A percentile compares a stretch with the other conserved stretches of the same genome.
Evolutionary conservation across 2,888 invertebrate species (phyloP).

Genomic region (Heteropelma amictum): DNA sequence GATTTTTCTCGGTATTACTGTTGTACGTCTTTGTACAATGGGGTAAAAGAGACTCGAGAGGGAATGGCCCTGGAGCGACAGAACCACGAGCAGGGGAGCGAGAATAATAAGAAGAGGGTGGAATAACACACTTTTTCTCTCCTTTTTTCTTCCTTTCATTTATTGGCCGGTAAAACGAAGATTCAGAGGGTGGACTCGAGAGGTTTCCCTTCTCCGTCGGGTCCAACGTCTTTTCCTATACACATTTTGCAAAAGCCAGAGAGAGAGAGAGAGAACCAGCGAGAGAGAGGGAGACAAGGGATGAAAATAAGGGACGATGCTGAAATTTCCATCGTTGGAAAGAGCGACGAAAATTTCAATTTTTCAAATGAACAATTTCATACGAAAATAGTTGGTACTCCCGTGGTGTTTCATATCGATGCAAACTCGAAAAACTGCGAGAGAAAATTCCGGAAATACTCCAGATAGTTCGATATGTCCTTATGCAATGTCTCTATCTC

Average conservation of each 20-base stretch:
- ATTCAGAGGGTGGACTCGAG: not conserved
- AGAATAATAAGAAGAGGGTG: conserved; percentile 19
- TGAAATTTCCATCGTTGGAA: too few relatives aligned
- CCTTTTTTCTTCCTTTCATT: conserved; percentile 21
- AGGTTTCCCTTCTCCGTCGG: not conserved
- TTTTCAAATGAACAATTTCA: too few relatives aligned
- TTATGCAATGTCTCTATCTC: not conserved
- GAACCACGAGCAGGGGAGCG: not conserved
- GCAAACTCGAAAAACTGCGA: too few relatives aligned
- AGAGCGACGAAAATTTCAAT: too few relatives aligned
- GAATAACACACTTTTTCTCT: not conserved
- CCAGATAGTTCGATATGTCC: too few relatives aligned
- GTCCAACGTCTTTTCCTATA: not conserved
- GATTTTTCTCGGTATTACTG: not conserved
- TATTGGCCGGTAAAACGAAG: conserved; percentile 35
- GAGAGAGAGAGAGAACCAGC: not conserved
- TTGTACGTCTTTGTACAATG: not conserved
- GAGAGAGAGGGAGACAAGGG: not conserved
- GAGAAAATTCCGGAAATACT: too few relatives aligned
- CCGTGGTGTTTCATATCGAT: too few relatives aligned
- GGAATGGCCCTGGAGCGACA: not conserved
- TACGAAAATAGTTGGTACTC: too few relatives aligned
- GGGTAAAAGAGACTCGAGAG: not conserved
- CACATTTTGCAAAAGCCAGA: not conserved
- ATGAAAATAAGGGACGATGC: too few relatives aligned